Conservation (phyloP, 1,140 invertebrate species). For the Saccostrea cuccullata region DNA sequence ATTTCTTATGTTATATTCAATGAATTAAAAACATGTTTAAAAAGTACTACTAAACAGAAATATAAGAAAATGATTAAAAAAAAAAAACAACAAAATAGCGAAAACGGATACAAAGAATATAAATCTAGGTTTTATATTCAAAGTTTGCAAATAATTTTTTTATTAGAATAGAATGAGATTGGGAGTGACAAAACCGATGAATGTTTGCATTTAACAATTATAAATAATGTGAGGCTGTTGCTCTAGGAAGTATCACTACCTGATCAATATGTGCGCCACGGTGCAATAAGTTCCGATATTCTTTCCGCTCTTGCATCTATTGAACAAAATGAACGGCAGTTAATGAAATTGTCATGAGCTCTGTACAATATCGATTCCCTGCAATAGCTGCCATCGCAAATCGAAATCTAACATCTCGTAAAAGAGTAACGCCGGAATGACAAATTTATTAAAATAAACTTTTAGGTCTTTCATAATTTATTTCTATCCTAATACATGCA, state of each 20-base stretch:
- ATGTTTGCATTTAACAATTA: background rate
- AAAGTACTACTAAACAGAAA: too few relatives aligned
- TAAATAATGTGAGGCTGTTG: background rate
- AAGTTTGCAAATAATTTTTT: too few relatives aligned
- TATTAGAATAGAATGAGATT: too few relatives aligned
- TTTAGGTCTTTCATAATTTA: background rate
- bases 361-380: background rate
- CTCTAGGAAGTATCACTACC: background rate
- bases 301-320: background rate
- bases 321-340: background rate
- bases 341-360: slow-evolving; percentile 1
- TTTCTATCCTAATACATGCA: background rate
- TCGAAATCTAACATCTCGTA: background rate
- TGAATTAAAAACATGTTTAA: too few relatives aligned
- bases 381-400: background rate
- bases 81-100: too few relatives aligned
- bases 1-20: too few relatives aligned
- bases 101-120: too few relatives aligned
- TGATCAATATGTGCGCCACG: background rate
- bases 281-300: background rate
- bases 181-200: too few relatives aligned
- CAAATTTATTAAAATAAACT: background rate
- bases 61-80: too few relatives aligned
- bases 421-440: background rate
- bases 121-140: too few relatives aligned